Percentiles rank a stretch among this genome's conserved stretches.
phyloP scores from a whole-genome alignment of 2,113 vertebrate genomes.

The Climacteris rufus region DNA sequence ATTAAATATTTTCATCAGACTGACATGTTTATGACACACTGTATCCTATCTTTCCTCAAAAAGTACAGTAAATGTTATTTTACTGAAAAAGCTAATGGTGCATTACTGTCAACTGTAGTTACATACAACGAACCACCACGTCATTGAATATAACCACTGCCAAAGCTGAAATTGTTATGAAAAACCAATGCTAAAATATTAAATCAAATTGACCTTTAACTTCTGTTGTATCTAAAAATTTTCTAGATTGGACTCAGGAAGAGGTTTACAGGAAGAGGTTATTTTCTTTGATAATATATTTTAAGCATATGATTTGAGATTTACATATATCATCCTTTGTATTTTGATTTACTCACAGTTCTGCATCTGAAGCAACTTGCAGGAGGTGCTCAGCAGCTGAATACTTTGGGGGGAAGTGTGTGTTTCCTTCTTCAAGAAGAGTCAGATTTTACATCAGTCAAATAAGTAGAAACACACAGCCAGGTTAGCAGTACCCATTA shows the following conservation, averaged over 20 bases:
- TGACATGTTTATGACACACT: background rate
- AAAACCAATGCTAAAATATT: background rate
- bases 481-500: background rate
- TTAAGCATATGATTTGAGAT: background rate
- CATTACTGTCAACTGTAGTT: background rate
- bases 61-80: background rate
- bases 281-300: background rate
- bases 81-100: background rate
- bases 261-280: background rate
- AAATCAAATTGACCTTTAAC: background rate
- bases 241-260: background rate
- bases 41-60: background rate
- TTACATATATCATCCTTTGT: background rate
- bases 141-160: background rate
- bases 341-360: background rate
- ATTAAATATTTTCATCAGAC: background rate
- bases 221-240: background rate
- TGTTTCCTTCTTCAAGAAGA: background rate
- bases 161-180: background rate
- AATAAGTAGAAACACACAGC: background rate
- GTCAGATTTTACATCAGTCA: background rate
- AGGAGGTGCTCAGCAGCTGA: background rate
- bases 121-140: background rate
- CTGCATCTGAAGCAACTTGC: background rate
- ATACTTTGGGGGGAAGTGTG: accelerated